Percentiles rank a stretch among this genome's conserved stretches.
Conservation (phyloP, 2,113 vertebrate species). For the Galeopterus variegatus region DNA sequence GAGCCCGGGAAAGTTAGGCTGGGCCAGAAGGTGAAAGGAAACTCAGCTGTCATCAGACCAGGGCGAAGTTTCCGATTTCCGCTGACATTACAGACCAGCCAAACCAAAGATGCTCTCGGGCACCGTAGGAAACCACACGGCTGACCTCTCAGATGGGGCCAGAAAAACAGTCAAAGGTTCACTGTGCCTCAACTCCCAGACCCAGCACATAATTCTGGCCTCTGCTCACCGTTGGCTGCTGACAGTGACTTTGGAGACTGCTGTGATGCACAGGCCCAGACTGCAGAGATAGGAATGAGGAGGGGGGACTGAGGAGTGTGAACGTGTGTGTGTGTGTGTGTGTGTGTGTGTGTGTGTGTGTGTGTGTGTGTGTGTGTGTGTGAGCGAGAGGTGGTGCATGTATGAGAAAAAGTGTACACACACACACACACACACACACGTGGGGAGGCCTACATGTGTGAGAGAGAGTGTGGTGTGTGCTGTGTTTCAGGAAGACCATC, state of each 20-base stretch:
- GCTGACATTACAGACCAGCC: constrained; percentile 7
- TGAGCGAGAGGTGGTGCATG: not conserved
- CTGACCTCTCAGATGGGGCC: not conserved
- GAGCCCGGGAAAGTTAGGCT: constrained; percentile 36
- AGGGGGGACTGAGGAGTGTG: not conserved
- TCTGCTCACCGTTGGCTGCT: not conserved
- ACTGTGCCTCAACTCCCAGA: rapidly evolving
- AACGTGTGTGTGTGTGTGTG: not conserved
- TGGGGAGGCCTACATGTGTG: rapidly evolving
- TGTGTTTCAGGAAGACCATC: not conserved
- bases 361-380: not conserved
- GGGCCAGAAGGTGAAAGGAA: not conserved
- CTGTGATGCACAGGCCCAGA: rapidly evolving
- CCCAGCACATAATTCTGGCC: not conserved
- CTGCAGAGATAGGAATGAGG: not conserved
- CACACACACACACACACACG: rapidly evolving
- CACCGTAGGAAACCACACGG: rapidly evolving
- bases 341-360: not conserved
- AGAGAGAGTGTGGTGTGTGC: not conserved
- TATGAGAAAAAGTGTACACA: not conserved
- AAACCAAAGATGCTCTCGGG: not conserved
- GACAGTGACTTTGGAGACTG: not conserved
- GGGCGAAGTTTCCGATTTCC: constrained; percentile 56
- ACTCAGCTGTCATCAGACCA: not conserved
- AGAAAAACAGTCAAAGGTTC: not conserved